Evolutionary conservation across 2,888 invertebrate genomes (phyloP), one percentile per base, ranked within the genome.

Genomic region (Charanyca ferruginea): DNA sequence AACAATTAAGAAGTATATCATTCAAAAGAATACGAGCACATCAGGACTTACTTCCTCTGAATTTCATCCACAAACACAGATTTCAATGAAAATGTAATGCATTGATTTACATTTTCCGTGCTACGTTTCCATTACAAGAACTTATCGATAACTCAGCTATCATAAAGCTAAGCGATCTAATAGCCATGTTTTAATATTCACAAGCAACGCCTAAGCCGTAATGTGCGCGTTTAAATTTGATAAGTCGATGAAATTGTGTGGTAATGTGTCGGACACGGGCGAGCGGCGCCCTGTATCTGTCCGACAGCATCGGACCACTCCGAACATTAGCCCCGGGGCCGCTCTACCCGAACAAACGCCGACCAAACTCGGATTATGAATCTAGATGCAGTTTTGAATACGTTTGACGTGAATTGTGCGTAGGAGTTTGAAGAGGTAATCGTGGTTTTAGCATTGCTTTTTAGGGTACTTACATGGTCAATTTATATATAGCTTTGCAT

Each of bases 201-300:
- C 55, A 51, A 71, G 77, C 52, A 71, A 73, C 58, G 65, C 69
- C 67, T 77, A 81, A 82, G 61, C 74, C 5, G 66, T 79, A 81
- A 83, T 82, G 66, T 66, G 65, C 60, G 85, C 85, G 85, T 86
- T 89, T 87, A 87, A 89, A 86, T 90, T 90, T 88, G 89, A 91
- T 91, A 92, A 88, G 89, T 89, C 90, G 89, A 86, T 87, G 89
- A 92, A 92, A 92, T 92, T 88, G 90, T 90, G 90, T 91, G 91
- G 92, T 93, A 93, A 93, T 93, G 90, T 91, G 91, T 89, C 84
- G 85, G 89, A 90, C 90, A 90, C 80, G 88, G 82, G 79, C 84
- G 83, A 83, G 80, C 82, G 83, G 85, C 89, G 86, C 88, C 85
- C 88, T 87, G 82, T 83, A 83, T 60, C 66, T 77, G 75, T 77